phyloP scores from a whole-genome alignment of 2,888 invertebrate genomes.

The Oscheius sp. region DNA sequence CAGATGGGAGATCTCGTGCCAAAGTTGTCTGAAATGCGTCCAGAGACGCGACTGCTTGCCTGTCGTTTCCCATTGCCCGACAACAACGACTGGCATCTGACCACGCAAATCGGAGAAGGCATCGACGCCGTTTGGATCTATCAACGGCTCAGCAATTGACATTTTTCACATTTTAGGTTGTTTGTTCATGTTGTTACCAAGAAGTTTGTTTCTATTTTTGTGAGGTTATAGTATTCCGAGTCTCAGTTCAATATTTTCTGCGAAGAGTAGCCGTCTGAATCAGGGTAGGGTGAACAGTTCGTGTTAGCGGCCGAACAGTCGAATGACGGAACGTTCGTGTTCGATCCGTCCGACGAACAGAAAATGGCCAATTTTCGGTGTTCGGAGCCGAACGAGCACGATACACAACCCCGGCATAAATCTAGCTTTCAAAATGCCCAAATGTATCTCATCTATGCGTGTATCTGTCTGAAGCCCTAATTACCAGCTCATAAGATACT shows the following conservation, averaged over 20 bases:
- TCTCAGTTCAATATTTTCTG: constrained; percentile 8
- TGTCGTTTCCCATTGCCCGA: constrained; percentile 70
- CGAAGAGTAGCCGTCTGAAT: background rate
- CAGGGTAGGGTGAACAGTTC: no score
- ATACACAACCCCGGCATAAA: no score
- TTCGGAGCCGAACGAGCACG: no score
- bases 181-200: constrained; percentile 9
- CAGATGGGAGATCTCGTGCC: constrained; percentile 67
- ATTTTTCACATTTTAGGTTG: background rate
- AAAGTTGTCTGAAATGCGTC: constrained; percentile 66
- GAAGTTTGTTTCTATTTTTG: background rate
- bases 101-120: constrained; percentile 66
- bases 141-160: constrained; percentile 26
- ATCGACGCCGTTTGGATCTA: constrained; percentile 72
- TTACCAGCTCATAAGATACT: no score
- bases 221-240: background rate
- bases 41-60: constrained; percentile 61
- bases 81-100: constrained; percentile 50
- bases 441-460: no score
- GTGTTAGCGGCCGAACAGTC: no score
- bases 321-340: no score
- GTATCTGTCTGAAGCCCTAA: no score
- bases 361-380: no score
- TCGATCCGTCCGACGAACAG: no score
- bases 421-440: no score